Conservation (phyloP, 2,113 vertebrate species). For the Hemicordylus capensis region DNA sequence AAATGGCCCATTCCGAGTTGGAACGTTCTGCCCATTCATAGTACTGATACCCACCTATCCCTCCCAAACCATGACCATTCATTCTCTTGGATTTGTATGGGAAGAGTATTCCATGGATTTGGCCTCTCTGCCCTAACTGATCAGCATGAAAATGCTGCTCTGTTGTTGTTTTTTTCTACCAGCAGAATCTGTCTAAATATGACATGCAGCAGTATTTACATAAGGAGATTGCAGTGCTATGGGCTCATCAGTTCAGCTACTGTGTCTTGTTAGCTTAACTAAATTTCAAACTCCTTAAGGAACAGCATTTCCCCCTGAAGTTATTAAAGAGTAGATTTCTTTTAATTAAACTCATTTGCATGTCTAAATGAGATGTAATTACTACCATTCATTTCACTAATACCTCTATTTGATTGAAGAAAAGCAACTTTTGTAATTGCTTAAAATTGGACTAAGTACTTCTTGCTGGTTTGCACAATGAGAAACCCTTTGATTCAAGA, state of each 20-base stretch:
- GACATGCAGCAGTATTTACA: slow-evolving; percentile 67
- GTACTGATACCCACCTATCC: not conserved
- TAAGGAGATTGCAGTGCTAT: slow-evolving; percentile 66
- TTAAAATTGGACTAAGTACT: slow-evolving; percentile 65
- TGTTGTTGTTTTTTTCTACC: accelerated
- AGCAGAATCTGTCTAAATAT: slow-evolving; percentile 40
- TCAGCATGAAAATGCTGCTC: accelerated
- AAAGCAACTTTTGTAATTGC: slow-evolving; percentile 80
- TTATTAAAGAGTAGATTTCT: slow-evolving; percentile 85
- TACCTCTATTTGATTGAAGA: slow-evolving; percentile 78
- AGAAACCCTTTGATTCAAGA: not conserved
- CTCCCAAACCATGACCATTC: not conserved
- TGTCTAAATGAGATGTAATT: slow-evolving; percentile 85
- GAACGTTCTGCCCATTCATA: too few species aligned
- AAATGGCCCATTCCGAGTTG: too few species aligned
- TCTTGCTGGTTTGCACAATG: not conserved
- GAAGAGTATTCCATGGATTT: not conserved
- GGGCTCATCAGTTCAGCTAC: slow-evolving; percentile 77
- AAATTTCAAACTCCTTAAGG: slow-evolving; percentile 77
- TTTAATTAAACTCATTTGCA: slow-evolving; percentile 86
- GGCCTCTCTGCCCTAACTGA: not conserved
- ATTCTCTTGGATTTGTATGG: not conserved
- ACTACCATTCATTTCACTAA: slow-evolving; percentile 84
- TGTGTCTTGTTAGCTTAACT: slow-evolving; percentile 81
- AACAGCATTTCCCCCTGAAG: slow-evolving; percentile 77